These are phyloP conservation scores for Pungitius pungitius DNA, from an alignment of 2,113 vertebrate genomes.

Conservation along the genomic window DNA sequence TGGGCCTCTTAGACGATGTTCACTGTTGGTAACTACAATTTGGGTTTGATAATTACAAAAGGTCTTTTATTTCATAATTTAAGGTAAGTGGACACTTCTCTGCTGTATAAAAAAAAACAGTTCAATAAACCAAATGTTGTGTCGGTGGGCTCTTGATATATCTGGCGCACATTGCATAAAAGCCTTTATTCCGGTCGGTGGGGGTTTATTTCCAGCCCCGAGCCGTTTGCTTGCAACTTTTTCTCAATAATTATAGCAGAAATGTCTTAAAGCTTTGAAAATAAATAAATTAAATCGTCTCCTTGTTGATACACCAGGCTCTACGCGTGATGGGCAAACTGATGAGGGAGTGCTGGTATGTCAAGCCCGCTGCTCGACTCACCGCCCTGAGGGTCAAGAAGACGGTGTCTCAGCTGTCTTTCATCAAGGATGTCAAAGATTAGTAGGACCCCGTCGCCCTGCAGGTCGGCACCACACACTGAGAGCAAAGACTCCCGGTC, in stretches of 20 bases:
- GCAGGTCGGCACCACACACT: conserved; percentile 15
- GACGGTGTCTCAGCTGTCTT: conserved; percentile 88
- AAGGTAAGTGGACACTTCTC: not conserved
- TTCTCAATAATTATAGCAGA: not conserved
- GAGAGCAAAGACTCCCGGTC: conserved; percentile 4
- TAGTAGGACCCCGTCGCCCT: conserved; percentile 41
- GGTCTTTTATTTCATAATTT: not conserved
- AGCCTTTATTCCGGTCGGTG: not conserved
- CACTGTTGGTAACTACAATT: not conserved
- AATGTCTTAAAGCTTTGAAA: no score
- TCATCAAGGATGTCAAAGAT: conserved; percentile 80
- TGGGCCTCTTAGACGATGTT: not conserved
- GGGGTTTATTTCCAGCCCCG: not conserved
- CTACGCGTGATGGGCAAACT: conserved; percentile 92
- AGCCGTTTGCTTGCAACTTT: not conserved
- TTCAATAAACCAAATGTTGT: not conserved
- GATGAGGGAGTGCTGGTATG: conserved; percentile 96
- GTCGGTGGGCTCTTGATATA: not conserved
- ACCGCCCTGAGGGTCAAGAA: conserved; percentile 97
- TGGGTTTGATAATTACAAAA: not conserved
- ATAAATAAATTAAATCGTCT: no score
- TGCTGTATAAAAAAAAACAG: not conserved
- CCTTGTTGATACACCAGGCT: conserved; percentile 76
- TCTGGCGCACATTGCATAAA: not conserved
- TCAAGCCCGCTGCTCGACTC: conserved; percentile 89